Conservation (phyloP, 2,113 vertebrate genomes). For the Marmota monax region DNA sequence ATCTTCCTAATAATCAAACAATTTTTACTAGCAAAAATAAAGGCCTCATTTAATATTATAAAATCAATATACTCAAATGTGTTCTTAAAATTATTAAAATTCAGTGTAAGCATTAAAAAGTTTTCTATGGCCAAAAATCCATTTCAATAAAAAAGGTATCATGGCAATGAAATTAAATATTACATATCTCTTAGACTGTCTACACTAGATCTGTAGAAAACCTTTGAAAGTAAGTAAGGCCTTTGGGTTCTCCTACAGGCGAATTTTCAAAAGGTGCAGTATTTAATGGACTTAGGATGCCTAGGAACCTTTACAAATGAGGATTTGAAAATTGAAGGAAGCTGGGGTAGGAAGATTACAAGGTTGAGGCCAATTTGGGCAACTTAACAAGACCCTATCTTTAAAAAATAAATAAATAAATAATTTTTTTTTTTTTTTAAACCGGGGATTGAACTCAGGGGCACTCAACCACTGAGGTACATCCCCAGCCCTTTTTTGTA, state of each 20-base stretch:
- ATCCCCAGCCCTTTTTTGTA: too few relatives aligned
- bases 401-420: too few relatives aligned
- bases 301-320: not conserved
- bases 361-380: not conserved
- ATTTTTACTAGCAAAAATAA: conserved; percentile 40
- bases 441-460: too few relatives aligned
- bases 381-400: not conserved
- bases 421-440: too few relatives aligned
- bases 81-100: not conserved
- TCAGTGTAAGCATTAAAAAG: not conserved
- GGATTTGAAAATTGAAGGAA: not conserved
- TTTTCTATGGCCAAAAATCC: not conserved
- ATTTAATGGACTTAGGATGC: not conserved
- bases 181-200: not conserved
- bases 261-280: not conserved
- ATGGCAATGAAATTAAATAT: conserved; percentile 22
- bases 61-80: not conserved
- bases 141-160: conserved; percentile 32
- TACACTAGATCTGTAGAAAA: not conserved
- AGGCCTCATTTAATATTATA: not conserved
- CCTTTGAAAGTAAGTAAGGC: conserved; percentile 22
- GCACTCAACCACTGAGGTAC: too few relatives aligned
- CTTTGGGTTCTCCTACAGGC: not conserved
- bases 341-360: not conserved
- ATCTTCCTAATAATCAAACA: conserved; percentile 23